Evolutionary conservation across 2,888 invertebrate species (phyloP).

Genomic region (Fragum sueziense): DNA sequence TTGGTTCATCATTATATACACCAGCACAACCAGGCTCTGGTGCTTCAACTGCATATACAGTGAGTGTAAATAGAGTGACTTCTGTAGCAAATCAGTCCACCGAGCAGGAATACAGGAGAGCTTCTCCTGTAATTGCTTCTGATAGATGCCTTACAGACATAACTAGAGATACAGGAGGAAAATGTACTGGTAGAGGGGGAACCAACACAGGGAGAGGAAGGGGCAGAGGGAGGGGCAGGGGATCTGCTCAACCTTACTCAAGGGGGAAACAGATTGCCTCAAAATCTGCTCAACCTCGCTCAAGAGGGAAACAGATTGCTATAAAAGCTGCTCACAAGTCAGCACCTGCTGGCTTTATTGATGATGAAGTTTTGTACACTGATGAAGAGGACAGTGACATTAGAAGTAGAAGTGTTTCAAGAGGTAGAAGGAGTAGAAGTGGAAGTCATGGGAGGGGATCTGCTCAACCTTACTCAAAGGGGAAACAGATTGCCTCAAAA

Average conservation of each 20-base stretch:
- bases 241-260: not conserved
- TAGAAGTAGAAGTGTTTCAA: not conserved
- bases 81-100: too few relatives aligned
- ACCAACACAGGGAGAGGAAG: not conserved
- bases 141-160: too few relatives aligned
- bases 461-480: not conserved
- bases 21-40: too few relatives aligned
- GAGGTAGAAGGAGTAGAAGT: not conserved
- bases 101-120: too few relatives aligned
- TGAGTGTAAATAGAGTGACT: too few relatives aligned
- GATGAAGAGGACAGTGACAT: constrained; percentile 5
- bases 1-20: too few relatives aligned
- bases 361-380: not conserved
- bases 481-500: constrained; percentile 19
- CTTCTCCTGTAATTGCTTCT: too few relatives aligned
- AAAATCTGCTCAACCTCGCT: not conserved
- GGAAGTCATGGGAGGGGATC: not conserved
- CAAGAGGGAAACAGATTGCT: constrained; percentile 18
- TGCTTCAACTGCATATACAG: too few relatives aligned
- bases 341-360: not conserved
- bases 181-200: not conserved
- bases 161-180: too few relatives aligned
- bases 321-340: constrained; percentile 2
- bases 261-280: constrained; percentile 19
- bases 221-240: not conserved